A percentile compares a stretch with the other conserved stretches of the same genome.
These are phyloP conservation scores for Pteria penguin DNA, from an alignment of 2,888 invertebrate species.

Conservation along the genomic window DNA sequence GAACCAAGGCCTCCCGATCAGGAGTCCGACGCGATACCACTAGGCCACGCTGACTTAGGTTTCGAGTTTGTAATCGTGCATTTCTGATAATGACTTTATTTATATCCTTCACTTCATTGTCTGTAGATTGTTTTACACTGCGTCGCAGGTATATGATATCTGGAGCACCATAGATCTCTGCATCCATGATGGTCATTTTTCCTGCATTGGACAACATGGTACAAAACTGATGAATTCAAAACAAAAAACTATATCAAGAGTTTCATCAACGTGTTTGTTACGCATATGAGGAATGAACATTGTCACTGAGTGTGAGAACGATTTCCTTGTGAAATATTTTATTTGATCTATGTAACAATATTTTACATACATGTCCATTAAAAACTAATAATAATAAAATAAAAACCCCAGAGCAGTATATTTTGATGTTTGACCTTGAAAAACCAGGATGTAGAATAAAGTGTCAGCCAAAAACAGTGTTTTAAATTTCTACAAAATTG, in stretches of 20 bases:
- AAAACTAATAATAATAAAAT: too few species aligned
- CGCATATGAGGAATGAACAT: not conserved
- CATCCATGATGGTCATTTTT: slow-evolving; percentile 6
- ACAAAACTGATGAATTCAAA: not conserved
- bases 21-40: too few species aligned
- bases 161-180: not conserved
- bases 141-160: not conserved
- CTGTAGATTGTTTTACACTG: not conserved
- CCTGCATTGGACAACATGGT: not conserved
- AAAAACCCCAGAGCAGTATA: too few species aligned
- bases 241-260: not conserved
- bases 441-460: too few species aligned
- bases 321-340: not conserved
- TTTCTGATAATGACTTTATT: too few species aligned
- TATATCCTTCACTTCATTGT: not conserved
- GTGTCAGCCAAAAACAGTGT: too few species aligned
- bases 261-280: not conserved
- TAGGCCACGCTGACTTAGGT: too few species aligned
- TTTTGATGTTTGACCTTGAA: too few species aligned
- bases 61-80: too few species aligned
- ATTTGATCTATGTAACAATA: not conserved
- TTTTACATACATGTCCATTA: not conserved
- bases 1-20: too few species aligned
- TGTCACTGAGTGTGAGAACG: not conserved
- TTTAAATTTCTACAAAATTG: too few species aligned